Conservation (phyloP, 2,797 vertebrate species). For the Holocentrus rufus region DNA sequence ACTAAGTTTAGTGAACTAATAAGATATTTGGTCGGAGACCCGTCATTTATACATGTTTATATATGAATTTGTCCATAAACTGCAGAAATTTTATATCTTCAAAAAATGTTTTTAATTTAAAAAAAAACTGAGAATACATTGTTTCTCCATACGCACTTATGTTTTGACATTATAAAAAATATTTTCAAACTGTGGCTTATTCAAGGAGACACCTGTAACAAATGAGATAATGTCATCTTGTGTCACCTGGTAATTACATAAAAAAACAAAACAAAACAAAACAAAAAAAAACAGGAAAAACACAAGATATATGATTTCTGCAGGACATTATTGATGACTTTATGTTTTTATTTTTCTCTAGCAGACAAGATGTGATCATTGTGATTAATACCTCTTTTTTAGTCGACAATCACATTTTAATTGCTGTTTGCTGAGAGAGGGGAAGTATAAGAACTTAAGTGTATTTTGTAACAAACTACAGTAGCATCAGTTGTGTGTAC, state of each 20-base stretch:
- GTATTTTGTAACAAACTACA: not conserved
- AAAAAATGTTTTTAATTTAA: not conserved
- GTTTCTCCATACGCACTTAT: not conserved
- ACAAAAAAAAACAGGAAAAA: not conserved
- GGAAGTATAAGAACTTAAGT: not conserved
- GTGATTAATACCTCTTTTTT: not conserved
- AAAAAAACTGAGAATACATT: no score
- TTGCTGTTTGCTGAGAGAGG: not conserved
- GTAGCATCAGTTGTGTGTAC: not conserved
- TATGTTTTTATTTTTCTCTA: not conserved
- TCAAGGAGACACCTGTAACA: no score
- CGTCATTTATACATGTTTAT: not conserved
- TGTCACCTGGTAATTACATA: not conserved
- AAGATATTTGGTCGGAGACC: not conserved
- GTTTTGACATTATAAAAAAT: no score
- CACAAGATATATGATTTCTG: not conserved
- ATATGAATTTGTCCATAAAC: not conserved
- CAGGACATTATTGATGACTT: not conserved
- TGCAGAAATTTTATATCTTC: not conserved
- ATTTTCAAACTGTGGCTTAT: not conserved
- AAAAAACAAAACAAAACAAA: not conserved
- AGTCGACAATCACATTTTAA: conserved; percentile 3
- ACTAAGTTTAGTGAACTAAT: not conserved
- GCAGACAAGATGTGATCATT: not conserved
- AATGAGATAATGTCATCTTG: not conserved